Evolutionary conservation across 2,113 vertebrate species (phyloP).

Genomic region (Pluvialis apricaria): DNA sequence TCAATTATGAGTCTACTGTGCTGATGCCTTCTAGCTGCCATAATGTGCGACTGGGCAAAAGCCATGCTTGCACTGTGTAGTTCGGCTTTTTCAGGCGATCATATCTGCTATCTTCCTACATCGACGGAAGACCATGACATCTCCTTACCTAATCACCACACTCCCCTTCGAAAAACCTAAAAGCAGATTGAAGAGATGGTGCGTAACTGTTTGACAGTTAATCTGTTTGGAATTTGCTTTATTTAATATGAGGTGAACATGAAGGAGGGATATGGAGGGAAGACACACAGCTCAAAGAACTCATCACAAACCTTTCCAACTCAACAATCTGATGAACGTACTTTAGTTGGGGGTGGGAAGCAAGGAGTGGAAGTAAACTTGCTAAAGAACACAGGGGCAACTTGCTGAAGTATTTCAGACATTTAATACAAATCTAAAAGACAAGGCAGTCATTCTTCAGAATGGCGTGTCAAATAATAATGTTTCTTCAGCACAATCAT

Average conservation of each 20-base stretch:
- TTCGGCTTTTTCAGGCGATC: constrained; percentile 53
- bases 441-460: not conserved
- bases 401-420: not conserved
- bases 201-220: constrained; percentile 33
- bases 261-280: not conserved
- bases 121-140: constrained; percentile 48
- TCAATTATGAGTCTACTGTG: constrained; percentile 83
- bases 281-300: constrained; percentile 23
- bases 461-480: not conserved
- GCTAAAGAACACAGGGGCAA: not conserved
- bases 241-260: constrained; percentile 36
- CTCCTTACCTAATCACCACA: constrained; percentile 17
- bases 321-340: constrained; percentile 49
- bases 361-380: not conserved
- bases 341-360: not conserved
- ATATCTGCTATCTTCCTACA: constrained; percentile 54
- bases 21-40: constrained; percentile 89
- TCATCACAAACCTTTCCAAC: constrained; percentile 47
- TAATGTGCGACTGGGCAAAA: constrained; percentile 92
- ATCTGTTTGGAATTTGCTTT: constrained; percentile 22
- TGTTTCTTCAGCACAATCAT: not conserved
- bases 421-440: not conserved
- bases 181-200: constrained; percentile 44
- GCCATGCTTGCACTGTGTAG: constrained; percentile 80
- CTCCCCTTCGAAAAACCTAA: constrained; percentile 51